Conservation (phyloP, 2,113 vertebrate genomes). For the Xiphorhynchus elegans region DNA sequence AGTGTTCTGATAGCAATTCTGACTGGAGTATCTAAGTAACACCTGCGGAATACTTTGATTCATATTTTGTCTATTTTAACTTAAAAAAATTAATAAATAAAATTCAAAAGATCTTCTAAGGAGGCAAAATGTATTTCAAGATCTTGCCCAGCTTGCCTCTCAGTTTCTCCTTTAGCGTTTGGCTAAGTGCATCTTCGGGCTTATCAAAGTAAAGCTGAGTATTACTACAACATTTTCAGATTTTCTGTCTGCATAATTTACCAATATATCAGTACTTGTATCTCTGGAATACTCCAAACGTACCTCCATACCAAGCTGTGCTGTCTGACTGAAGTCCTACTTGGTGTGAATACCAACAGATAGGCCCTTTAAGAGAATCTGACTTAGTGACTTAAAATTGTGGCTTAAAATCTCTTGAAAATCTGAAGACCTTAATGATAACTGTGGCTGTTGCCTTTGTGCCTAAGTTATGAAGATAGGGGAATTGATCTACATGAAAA, state of each 20-base stretch:
- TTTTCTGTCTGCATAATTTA: neutral
- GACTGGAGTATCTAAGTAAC: neutral
- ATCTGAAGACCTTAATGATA: neutral
- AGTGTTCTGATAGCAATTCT: neutral
- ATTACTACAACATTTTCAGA: neutral
- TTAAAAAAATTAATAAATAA: neutral
- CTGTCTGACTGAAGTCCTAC: neutral
- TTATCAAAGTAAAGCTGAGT: neutral
- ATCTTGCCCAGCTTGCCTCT: neutral
- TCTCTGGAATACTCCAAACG: neutral
- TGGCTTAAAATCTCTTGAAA: neutral
- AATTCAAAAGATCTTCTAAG: neutral
- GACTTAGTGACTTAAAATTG: neutral
- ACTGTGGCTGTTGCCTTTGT: neutral
- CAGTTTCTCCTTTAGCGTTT: neutral
- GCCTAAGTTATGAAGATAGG: neutral
- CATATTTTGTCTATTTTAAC: neutral
- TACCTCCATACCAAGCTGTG: neutral
- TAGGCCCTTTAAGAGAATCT: neutral
- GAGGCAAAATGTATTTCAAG: neutral
- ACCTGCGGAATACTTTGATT: neutral
- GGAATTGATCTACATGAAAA: too few species aligned
- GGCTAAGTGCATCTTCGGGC: accelerated
- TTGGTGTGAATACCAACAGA: neutral
- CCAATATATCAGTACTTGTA: neutral